Conservation (phyloP, 1,140 invertebrate genomes). For the Lordiphosa collinella region DNA sequence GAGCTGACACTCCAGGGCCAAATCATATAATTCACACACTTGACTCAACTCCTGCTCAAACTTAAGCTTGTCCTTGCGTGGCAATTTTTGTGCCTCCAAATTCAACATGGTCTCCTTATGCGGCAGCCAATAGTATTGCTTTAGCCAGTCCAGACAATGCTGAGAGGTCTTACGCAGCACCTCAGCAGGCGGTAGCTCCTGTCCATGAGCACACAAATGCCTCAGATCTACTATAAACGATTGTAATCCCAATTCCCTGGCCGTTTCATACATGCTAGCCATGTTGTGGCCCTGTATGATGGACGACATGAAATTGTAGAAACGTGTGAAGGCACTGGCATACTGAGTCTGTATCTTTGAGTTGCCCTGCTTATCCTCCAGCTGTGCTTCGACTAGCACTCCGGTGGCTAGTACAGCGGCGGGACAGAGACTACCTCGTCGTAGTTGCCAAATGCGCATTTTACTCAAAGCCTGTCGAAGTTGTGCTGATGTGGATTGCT, state of each 20-base stretch:
- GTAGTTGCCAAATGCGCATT: slow-evolving; percentile 65
- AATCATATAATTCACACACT: slow-evolving; percentile 54
- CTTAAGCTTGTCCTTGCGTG: slow-evolving; percentile 41
- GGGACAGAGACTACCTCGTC: slow-evolving; percentile 64
- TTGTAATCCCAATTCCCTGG: slow-evolving; percentile 57
- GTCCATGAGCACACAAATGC: slow-evolving; percentile 73
- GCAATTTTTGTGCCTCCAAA: slow-evolving; percentile 45
- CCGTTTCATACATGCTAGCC: slow-evolving; percentile 72
- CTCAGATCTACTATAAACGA: slow-evolving; percentile 74
- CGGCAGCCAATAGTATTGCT: slow-evolving; percentile 62
- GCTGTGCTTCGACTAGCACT: slow-evolving; percentile 52
- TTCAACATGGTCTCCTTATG: slow-evolving; percentile 47
- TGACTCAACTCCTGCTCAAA: slow-evolving; percentile 48
- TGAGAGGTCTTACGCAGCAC: slow-evolving; percentile 48
- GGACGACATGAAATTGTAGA: slow-evolving; percentile 78
- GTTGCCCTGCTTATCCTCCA: slow-evolving; percentile 35
- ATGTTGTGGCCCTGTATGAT: slow-evolving; percentile 65
- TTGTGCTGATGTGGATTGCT: slow-evolving; percentile 9
- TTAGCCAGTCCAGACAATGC: slow-evolving; percentile 67
- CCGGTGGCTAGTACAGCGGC: slow-evolving; percentile 68
- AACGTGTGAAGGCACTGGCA: slow-evolving; percentile 65
- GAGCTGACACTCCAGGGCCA: slow-evolving; percentile 58
- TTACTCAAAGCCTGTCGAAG: slow-evolving; percentile 31
- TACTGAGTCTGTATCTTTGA: slow-evolving; percentile 46
- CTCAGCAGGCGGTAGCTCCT: slow-evolving; percentile 51